Evolutionary conservation across 35 echinoderm and acorn worm species (phyloP).

Genomic region (Ptychodera flava): DNA sequence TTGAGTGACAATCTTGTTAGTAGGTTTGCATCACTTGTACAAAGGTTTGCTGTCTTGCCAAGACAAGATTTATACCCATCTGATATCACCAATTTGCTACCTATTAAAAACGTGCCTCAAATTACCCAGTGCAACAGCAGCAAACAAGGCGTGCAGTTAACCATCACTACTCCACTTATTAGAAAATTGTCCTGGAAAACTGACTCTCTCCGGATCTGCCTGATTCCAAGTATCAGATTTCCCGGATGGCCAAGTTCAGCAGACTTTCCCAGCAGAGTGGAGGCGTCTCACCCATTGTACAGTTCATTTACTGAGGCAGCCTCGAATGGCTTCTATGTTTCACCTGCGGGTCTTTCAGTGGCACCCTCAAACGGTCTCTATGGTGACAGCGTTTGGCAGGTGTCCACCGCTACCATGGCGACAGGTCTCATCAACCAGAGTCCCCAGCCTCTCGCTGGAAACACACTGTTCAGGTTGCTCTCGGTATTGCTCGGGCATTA

Average conservation of each 20-base stretch:
- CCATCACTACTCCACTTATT: neutral
- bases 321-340: neutral
- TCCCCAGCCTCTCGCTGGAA: neutral
- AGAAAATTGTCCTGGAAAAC: neutral
- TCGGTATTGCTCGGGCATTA: neutral
- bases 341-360: neutral
- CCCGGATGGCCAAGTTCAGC: neutral
- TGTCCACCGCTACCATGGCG: neutral
- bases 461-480: neutral
- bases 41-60: neutral
- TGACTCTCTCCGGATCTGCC: neutral
- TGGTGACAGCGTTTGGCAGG: neutral
- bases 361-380: neutral
- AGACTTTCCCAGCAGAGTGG: neutral
- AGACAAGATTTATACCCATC: neutral
- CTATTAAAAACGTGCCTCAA: neutral
- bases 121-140: neutral
- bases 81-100: neutral
- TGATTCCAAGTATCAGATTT: neutral
- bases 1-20: neutral
- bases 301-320: neutral
- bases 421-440: neutral
- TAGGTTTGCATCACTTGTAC: neutral
- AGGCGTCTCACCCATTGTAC: neutral
- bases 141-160: neutral